Evolutionary conservation across 2,113 vertebrate genomes (phyloP).

Genomic region (Oxyruncus cristatus): DNA sequence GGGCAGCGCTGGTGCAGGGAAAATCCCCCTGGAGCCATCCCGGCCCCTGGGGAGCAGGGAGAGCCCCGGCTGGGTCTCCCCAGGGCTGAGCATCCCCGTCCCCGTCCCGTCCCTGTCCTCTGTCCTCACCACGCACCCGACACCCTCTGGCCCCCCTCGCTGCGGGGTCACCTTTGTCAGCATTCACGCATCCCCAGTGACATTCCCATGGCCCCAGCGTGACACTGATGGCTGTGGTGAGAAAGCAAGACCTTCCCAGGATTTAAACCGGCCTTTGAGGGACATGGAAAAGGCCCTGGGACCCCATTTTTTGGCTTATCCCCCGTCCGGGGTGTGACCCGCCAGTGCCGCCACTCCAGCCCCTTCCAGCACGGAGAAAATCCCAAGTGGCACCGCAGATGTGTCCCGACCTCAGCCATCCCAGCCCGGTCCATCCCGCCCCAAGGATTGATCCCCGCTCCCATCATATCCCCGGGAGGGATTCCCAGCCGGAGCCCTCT

Average conservation of each 20-base stretch:
- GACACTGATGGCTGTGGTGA: background rate
- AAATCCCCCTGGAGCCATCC: background rate
- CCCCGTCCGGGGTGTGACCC: too few species aligned
- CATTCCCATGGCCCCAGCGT: background rate
- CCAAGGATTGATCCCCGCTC: background rate
- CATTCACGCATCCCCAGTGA: fast-evolving
- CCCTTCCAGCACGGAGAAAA: background rate
- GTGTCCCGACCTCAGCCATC: fast-evolving
- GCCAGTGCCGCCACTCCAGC: fast-evolving
- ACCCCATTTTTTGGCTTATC: fast-evolving
- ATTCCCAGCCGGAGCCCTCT: background rate
- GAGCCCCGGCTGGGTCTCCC: background rate
- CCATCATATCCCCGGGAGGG: background rate
- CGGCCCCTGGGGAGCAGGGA: background rate
- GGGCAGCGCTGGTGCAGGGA: background rate
- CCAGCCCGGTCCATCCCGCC: background rate
- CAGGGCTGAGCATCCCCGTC: background rate
- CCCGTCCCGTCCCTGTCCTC: background rate
- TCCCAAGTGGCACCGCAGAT: fast-evolving
- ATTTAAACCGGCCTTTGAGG: background rate
- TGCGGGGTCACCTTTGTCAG: background rate
- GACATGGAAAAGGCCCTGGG: background rate
- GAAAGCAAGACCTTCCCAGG: background rate
- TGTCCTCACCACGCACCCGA: fast-evolving
- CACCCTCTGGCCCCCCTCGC: fast-evolving